Evolutionary conservation across 1,140 invertebrate genomes (phyloP), one percentile per base, ranked within the genome.

Genomic region (Augochlora pura): DNA sequence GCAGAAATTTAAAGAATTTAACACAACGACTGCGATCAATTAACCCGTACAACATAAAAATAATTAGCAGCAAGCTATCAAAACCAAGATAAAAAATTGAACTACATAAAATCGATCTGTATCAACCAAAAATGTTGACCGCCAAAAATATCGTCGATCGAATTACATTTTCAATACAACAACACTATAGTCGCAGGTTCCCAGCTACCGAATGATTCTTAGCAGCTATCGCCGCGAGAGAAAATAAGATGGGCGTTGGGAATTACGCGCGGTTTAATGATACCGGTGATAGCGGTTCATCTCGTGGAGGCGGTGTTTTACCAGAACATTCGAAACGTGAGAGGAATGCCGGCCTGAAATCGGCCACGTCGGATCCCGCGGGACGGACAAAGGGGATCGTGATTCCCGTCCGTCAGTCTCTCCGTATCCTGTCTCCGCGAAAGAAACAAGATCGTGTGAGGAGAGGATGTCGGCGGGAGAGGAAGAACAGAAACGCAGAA

Each of bases 391-490:
- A 86, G 73, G 84, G 81, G 84, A 86, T 86, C 85, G 85, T 77
- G 85, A 86, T 86, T 86, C 82, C 85, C 73, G 84, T 86, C 81
- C 84, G 84, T 85, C 83, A 85, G 67, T 86, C 81, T 86, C 81
- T 69, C 73, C 82, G 85, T 84, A 84, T 84, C 80, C 88, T 84
- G 81, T 88, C 87, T 82, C 73, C 76, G 85, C 79, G 84, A 84
- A 88, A 88, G 82, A 87, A 88, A 87, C 86, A 81, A 82, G 90
- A 88, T 88, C 86, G 83, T 80, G 87, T 85, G 86, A 83, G 81
- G 75, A 88, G 75, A 88, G 85, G 85, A 86, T 74, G 69, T 62
- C 42, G 46, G 60, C 9, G 57, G 74, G 68, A 83, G 66, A 79
- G 77, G 46, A 70, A 64, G 42, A 73, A 25, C 16, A 57, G 52